phyloP scores from a whole-genome alignment of 2,797 vertebrate genomes.

The Hoplostethus mediterraneus region DNA sequence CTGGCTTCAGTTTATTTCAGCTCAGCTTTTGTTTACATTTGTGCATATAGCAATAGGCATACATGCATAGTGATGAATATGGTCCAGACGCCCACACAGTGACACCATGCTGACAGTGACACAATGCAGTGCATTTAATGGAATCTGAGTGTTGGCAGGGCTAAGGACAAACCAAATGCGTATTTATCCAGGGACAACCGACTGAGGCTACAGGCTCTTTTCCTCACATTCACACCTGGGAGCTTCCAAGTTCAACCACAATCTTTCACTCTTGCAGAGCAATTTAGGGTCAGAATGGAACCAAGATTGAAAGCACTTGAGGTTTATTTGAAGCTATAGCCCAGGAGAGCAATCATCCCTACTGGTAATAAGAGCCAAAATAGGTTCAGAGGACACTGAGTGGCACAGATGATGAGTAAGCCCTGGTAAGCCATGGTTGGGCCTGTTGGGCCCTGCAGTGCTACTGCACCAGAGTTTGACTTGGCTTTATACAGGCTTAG shows the following conservation, averaged over 20 bases:
- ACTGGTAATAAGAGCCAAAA: slow-evolving; percentile 34
- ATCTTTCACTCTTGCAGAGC: slow-evolving; percentile 21
- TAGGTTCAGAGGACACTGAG: slow-evolving; percentile 30
- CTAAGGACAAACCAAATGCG: background rate
- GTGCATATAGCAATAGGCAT: too few species aligned
- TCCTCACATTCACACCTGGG: background rate
- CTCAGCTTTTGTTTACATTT: too few species aligned
- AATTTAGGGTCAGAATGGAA: slow-evolving; percentile 36
- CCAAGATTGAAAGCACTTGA: slow-evolving; percentile 6
- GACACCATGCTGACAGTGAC: too few species aligned
- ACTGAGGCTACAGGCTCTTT: background rate
- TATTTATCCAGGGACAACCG: background rate
- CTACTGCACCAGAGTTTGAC: slow-evolving; percentile 35
- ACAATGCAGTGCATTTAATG: too few species aligned
- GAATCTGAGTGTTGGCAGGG: background rate
- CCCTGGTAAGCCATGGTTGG: slow-evolving; percentile 25
- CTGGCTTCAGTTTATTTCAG: too few species aligned
- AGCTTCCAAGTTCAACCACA: slow-evolving; percentile 26
- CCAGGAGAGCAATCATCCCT: slow-evolving; percentile 51
- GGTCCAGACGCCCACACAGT: too few species aligned
- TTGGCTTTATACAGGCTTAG: slow-evolving; percentile 44
- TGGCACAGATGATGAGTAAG: slow-evolving; percentile 44
- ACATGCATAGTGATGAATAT: too few species aligned
- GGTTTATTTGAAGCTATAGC: slow-evolving; percentile 36
- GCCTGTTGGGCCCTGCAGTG: slow-evolving; percentile 15